Evolutionary conservation across 2,888 invertebrate genomes (phyloP).

Genomic region (Apamea epomidion): DNA sequence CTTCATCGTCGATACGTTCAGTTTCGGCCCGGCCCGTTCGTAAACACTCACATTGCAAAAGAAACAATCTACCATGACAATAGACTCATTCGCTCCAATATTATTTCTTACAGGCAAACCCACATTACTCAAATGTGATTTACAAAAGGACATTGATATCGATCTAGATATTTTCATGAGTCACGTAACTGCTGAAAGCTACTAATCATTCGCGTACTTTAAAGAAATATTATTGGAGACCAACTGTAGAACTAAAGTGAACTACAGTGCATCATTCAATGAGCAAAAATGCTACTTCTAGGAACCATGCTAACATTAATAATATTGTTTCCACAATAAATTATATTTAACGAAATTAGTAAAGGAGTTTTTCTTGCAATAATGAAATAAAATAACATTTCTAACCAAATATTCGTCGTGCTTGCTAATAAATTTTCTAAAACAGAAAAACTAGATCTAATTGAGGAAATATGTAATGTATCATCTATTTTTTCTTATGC

Average conservation of each 20-base stretch:
- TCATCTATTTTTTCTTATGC: slow-evolving; percentile 46
- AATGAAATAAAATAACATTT: slow-evolving; percentile 56
- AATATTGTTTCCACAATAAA: slow-evolving; percentile 42
- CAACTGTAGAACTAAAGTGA: slow-evolving; percentile 68
- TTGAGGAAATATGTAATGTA: slow-evolving; percentile 78
- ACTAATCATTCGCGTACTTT: slow-evolving; percentile 7
- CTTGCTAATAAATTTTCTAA: slow-evolving; percentile 60
- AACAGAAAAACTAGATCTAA: slow-evolving; percentile 75
- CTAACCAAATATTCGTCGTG: slow-evolving; percentile 64
- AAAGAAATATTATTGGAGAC: slow-evolving; percentile 88
- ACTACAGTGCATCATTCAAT: slow-evolving; percentile 70
- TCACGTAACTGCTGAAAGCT: not conserved
- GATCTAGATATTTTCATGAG: slow-evolving; percentile 6
- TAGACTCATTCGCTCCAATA: slow-evolving; percentile 89
- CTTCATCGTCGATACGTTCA: slow-evolving; percentile 86
- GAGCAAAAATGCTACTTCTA: slow-evolving; percentile 58
- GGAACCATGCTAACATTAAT: slow-evolving; percentile 65
- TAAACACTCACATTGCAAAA: slow-evolving; percentile 88
- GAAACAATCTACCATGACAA: slow-evolving; percentile 91
- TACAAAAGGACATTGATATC: not conserved
- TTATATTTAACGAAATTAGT: slow-evolving; percentile 37
- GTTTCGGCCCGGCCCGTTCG: slow-evolving; percentile 86
- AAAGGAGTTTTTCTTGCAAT: slow-evolving; percentile 37
- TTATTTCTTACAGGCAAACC: slow-evolving; percentile 78
- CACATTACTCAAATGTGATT: slow-evolving; percentile 34